Evolutionary conservation across 2,888 invertebrate genomes (phyloP).

Genomic region (Troides helena): DNA sequence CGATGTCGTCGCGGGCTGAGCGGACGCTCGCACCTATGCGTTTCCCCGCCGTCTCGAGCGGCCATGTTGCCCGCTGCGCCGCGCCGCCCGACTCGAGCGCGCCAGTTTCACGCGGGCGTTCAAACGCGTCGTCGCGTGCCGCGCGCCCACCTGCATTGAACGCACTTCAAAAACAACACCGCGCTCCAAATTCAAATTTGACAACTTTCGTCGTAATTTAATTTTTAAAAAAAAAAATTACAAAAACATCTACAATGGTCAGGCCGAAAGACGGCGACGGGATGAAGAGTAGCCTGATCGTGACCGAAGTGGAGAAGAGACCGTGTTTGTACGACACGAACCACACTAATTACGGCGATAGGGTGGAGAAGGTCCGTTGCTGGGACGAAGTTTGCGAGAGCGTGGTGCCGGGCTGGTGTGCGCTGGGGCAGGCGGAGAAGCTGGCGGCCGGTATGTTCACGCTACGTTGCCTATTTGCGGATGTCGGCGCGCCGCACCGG

Average conservation of each 20-base stretch:
- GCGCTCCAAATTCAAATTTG: conserved; percentile 37
- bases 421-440: conserved; percentile 64
- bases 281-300: conserved; percentile 66
- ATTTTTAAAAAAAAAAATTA: conserved; percentile 18
- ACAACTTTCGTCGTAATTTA: conserved; percentile 29
- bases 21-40: conserved; percentile 58
- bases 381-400: conserved; percentile 74
- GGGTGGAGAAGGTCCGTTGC: conserved; percentile 67
- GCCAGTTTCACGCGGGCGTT: conserved; percentile 74
- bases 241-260: conserved; percentile 51
- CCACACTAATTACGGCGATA: conserved; percentile 66
- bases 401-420: conserved; percentile 69
- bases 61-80: conserved; percentile 60
- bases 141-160: conserved; percentile 36
- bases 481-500: conserved; percentile 41
- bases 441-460: conserved; percentile 68
- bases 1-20: conserved; percentile 58
- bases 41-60: conserved; percentile 53
- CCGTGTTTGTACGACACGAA: conserved; percentile 70
- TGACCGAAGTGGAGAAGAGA: conserved; percentile 67
- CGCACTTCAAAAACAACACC: conserved; percentile 47
- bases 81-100: conserved; percentile 40
- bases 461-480: conserved; percentile 48
- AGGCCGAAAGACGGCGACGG: conserved; percentile 66
- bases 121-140: conserved; percentile 56